Conservation (phyloP, 1,140 invertebrate species). For the Drosophila hydei region DNA sequence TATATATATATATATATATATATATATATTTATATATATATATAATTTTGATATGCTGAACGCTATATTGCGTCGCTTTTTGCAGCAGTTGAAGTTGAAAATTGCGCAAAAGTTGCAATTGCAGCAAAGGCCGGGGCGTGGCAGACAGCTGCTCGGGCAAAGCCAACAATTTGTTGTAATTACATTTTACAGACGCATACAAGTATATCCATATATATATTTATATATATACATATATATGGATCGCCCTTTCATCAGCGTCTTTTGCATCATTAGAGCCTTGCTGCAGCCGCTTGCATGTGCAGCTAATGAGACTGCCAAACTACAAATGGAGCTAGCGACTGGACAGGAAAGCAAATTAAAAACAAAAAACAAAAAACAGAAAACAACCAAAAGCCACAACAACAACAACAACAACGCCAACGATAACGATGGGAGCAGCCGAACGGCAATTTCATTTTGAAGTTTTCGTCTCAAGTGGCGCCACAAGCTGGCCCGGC, state of each 20-base stretch:
- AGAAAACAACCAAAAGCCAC: constrained; percentile 46
- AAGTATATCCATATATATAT: constrained; percentile 15
- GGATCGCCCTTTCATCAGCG: constrained; percentile 18
- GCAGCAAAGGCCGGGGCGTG: neutral
- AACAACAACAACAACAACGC: constrained; percentile 48
- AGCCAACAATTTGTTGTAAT: constrained; percentile 63
- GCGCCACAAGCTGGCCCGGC: constrained; percentile 36
- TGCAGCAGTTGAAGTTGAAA: constrained; percentile 76
- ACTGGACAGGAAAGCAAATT: constrained; percentile 2
- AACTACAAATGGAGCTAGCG: constrained; percentile 24
- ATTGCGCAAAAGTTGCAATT: constrained; percentile 66
- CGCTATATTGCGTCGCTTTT: constrained; percentile 45
- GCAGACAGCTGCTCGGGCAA: constrained; percentile 12
- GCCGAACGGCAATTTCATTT: constrained; percentile 68
- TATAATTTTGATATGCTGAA: constrained; percentile 55
- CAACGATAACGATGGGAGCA: constrained; percentile 9
- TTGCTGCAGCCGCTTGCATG: constrained; percentile 24
- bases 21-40: neutral
- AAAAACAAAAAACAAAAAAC: constrained; percentile 57
- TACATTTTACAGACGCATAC: constrained; percentile 49
- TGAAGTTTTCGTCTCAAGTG: constrained; percentile 76
- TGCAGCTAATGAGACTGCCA: constrained; percentile 58
- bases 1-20: too few species aligned
- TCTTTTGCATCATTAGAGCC: constrained; percentile 71
- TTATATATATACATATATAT: neutral